These are phyloP conservation scores for Thunnus albacares DNA, from an alignment of 2,797 vertebrate species.

Conservation along the genomic window DNA sequence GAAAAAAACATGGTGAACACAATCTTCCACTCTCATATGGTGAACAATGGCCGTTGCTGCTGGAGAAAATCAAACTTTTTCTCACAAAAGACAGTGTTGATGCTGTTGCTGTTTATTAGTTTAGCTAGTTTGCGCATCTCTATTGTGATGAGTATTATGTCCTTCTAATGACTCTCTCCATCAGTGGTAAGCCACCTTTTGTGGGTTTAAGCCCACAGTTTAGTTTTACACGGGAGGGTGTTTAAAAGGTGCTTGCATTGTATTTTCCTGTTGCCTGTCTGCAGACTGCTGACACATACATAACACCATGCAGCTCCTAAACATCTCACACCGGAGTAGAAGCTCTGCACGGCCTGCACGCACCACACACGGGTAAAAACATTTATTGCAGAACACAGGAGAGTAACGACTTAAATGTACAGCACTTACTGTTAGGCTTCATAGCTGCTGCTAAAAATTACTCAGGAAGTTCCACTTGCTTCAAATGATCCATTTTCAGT, in stretches of 20 bases:
- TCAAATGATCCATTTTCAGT: background rate
- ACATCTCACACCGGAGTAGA: slow-evolving; percentile 52
- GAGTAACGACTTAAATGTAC: background rate
- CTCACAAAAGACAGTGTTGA: slow-evolving; percentile 11
- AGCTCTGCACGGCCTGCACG: slow-evolving; percentile 27
- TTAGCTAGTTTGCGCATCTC: slow-evolving; percentile 58
- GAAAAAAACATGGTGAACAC: background rate
- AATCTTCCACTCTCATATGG: background rate
- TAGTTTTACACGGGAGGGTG: slow-evolving; percentile 67
- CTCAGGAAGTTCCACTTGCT: background rate
- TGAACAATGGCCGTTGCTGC: background rate
- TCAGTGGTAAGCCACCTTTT: slow-evolving; percentile 80
- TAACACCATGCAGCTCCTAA: slow-evolving; percentile 61
- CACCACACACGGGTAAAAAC: slow-evolving; percentile 36
- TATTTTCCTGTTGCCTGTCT: slow-evolving; percentile 72
- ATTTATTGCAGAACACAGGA: slow-evolving; percentile 17
- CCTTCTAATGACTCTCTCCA: slow-evolving; percentile 58
- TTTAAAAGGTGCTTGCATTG: slow-evolving; percentile 83
- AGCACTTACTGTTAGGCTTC: background rate
- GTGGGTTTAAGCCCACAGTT: slow-evolving; percentile 78
- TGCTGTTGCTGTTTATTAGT: slow-evolving; percentile 39
- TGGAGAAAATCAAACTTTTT: background rate
- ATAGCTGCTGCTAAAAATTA: background rate
- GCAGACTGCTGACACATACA: slow-evolving; percentile 84
- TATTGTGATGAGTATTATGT: slow-evolving; percentile 76